phyloP scores from a whole-genome alignment of 2,797 vertebrate species.

The Argentina silus region DNA sequence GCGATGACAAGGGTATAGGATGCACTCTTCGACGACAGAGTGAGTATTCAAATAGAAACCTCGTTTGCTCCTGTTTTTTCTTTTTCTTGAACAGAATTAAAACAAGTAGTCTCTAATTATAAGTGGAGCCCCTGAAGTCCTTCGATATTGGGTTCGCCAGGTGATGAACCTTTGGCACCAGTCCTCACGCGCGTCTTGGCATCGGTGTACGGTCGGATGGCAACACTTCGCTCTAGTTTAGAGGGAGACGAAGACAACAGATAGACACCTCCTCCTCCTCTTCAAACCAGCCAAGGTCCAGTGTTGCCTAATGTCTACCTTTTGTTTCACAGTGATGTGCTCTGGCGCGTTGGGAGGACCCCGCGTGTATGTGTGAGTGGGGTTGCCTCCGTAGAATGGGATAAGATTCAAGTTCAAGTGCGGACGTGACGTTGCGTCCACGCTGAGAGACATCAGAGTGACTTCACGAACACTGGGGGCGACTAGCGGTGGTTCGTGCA shows the following conservation, averaged over 20 bases:
- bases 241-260: slow-evolving; percentile 75
- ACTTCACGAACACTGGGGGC: slow-evolving; percentile 85
- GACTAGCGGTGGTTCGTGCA: slow-evolving; percentile 85
- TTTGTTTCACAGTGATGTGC: slow-evolving; percentile 88
- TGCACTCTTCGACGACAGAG: slow-evolving; percentile 43
- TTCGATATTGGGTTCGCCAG: slow-evolving; percentile 71
- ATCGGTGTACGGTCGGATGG: slow-evolving; percentile 82
- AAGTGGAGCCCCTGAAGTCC: slow-evolving; percentile 78
- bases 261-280: slow-evolving; percentile 78
- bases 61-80: slow-evolving; percentile 32
- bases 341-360: slow-evolving; percentile 88
- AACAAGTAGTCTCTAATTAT: slow-evolving; percentile 22
- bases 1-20: slow-evolving; percentile 55
- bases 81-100: slow-evolving; percentile 24
- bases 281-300: slow-evolving; percentile 78
- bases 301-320: slow-evolving; percentile 76
- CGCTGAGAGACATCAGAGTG: slow-evolving; percentile 82
- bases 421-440: slow-evolving; percentile 90
- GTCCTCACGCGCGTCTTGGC: slow-evolving; percentile 79
- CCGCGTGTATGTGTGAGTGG: slow-evolving; percentile 84
- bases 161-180: slow-evolving; percentile 76
- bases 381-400: slow-evolving; percentile 89
- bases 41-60: slow-evolving; percentile 2
- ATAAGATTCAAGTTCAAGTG: slow-evolving; percentile 97
- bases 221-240: slow-evolving; percentile 86